Percentiles rank a stretch among this genome's conserved stretches.
These are phyloP conservation scores for Hydrotaea cyrtoneurina DNA, from an alignment of 2,888 invertebrate species.

Conservation along the genomic window DNA sequence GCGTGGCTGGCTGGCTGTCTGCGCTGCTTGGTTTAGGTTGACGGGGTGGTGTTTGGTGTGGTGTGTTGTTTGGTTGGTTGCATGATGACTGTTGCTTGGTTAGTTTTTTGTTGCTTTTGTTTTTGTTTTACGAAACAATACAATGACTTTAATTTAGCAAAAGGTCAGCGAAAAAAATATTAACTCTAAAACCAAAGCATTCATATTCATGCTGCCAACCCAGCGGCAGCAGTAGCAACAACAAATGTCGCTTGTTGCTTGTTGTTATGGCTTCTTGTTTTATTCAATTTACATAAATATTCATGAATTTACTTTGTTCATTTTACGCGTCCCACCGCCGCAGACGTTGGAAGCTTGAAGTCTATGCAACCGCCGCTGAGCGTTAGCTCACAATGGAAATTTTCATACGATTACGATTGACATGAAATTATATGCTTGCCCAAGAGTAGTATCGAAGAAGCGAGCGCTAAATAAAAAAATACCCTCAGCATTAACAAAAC, in stretches of 20 bases:
- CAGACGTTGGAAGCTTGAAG: too few species aligned
- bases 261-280: not conserved
- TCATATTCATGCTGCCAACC: slow-evolving; percentile 39
- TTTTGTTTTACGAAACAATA: slow-evolving; percentile 33
- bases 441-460: too few species aligned
- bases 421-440: too few species aligned
- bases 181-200: slow-evolving; percentile 32
- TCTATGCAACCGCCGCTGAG: not conserved
- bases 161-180: slow-evolving; percentile 65
- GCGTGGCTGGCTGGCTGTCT: not conserved
- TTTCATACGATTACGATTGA: not conserved
- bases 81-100: slow-evolving; percentile 57
- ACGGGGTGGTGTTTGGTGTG: not conserved
- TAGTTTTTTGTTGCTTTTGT: too few species aligned
- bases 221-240: not conserved
- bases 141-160: slow-evolving; percentile 61
- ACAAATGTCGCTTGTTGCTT: not conserved
- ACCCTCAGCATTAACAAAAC: too few species aligned
- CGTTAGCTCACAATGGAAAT: slow-evolving; percentile 7
- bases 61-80: slow-evolving; percentile 40
- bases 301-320: slow-evolving; percentile 28
- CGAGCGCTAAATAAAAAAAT: too few species aligned
- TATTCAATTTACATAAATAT: slow-evolving; percentile 47
- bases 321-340: slow-evolving; percentile 2
- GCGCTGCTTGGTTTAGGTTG: not conserved